Percentiles rank a stretch among this genome's conserved stretches.
phyloP scores from a whole-genome alignment of 64 coral and sea anemone species.

The Pocillopora damicornis region DNA sequence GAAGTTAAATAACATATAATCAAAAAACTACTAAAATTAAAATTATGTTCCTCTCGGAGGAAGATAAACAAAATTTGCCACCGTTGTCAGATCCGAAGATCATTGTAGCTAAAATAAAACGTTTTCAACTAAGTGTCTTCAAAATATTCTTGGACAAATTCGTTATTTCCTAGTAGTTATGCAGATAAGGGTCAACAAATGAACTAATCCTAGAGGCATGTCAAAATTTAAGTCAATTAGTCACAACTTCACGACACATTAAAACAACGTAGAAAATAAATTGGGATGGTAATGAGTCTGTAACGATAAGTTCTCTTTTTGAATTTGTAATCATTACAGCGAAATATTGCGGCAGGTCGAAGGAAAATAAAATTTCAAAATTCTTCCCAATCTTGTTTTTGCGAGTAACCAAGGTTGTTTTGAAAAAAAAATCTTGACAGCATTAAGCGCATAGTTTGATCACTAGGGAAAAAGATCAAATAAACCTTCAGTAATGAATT shows the following conservation, averaged over 20 bases:
- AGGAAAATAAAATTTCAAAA: neutral
- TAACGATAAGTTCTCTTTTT: no score
- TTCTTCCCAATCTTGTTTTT: neutral
- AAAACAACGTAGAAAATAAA: neutral
- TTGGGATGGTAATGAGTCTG: neutral
- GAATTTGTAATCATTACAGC: no score
- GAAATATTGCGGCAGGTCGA: no score
- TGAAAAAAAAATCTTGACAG: neutral
- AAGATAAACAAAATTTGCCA: no score
- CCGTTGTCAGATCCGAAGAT: neutral
- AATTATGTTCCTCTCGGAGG: no score
- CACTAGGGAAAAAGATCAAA: constrained; percentile 4
- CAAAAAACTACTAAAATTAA: no score
- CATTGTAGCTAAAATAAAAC: neutral
- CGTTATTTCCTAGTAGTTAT: neutral
- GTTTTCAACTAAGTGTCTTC: neutral
- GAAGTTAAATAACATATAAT: no score
- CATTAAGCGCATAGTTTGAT: constrained; percentile 24
- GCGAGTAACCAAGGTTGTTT: neutral
- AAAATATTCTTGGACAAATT: neutral
- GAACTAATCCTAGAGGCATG: neutral
- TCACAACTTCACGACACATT: neutral
- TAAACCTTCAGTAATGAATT: neutral
- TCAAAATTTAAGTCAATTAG: constrained; percentile 1
- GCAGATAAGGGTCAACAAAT: neutral